Evolutionary conservation across 2,888 invertebrate species (phyloP).

Genomic region (Cynaeus angustus): DNA sequence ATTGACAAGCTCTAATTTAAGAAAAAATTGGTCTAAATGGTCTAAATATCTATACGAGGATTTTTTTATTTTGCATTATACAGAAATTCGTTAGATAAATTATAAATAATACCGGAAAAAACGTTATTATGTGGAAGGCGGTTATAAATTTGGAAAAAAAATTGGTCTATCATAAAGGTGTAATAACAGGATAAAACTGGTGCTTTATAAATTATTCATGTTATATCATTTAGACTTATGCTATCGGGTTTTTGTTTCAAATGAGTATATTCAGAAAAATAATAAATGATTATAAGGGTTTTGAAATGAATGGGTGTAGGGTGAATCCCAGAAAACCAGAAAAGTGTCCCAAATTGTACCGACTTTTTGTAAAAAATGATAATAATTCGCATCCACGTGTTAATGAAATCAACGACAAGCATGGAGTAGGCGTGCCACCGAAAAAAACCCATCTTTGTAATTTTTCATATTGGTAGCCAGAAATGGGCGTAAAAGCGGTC

Average conservation of each 20-base stretch:
- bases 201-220: constrained; percentile 19
- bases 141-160: constrained; percentile 10
- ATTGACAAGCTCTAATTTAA: no score
- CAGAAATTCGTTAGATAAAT: background rate
- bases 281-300: no score
- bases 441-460: constrained; percentile 24
- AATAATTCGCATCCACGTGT: background rate
- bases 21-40: no score
- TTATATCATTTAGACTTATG: background rate
- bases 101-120: constrained; percentile 5
- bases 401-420: background rate
- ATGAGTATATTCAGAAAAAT: no score
- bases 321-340: no score
- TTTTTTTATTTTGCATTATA: no score
- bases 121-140: background rate
- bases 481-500: constrained; percentile 46
- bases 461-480: constrained; percentile 23
- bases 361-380: background rate
- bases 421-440: constrained; percentile 18
- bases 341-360: no score
- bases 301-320: no score
- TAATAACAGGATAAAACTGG: constrained; percentile 12
- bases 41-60: no score
- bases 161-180: background rate
- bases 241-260: no score